Evolutionary conservation across 2,113 vertebrate species (phyloP), one percentile per base, ranked within the genome.

Genomic region (Varanus salvator): DNA sequence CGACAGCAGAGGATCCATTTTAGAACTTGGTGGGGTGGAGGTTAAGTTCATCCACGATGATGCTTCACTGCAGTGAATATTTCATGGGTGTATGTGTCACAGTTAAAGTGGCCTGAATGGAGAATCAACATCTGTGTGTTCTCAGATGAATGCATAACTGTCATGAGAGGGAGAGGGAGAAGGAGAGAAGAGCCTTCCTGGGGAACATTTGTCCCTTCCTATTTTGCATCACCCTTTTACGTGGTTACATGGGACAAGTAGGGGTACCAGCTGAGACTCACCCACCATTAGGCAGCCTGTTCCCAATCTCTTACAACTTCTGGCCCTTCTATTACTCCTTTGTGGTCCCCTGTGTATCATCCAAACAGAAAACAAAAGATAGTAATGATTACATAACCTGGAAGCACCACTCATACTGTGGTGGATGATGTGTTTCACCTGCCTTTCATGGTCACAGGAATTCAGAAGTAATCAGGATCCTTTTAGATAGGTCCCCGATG

Each of bases 1-100:
- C 80, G 14, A 74, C 75, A 86, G 54, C 66, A 15, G 6, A 78
- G 9, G 88, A 93, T 90, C 64, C 57, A 54, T 94, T 95, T 91
- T 52, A 88, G 71, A 87, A 91, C 21, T 48, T 1, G n/a, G 5
- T 75, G 31, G 14, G 8, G 78, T 72, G 87, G n/a, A 69, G 68
- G 78, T 81, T 57, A 88, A 81, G 50, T 72, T 81, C 23, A 69
- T 57, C 48, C 23, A 72, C 68, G 8, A 5, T 81, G 75, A 31
- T 14, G 25, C 57, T 78, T 38, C 75, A 68, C 57, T 12, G 4
- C 68, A 57, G 34, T 81, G 68, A 81, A 81, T 54, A 57, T 60
- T 88, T 72, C 87, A 14, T 44, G n/a, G 87, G 68, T 34, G 25
- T 31, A 12, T 60, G 17, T 60, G 57, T 60, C 54, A 57, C 11